These are phyloP conservation scores for Ivindomyrus marchei DNA, from an alignment of 2,113 vertebrate species.

Conservation along the genomic window DNA sequence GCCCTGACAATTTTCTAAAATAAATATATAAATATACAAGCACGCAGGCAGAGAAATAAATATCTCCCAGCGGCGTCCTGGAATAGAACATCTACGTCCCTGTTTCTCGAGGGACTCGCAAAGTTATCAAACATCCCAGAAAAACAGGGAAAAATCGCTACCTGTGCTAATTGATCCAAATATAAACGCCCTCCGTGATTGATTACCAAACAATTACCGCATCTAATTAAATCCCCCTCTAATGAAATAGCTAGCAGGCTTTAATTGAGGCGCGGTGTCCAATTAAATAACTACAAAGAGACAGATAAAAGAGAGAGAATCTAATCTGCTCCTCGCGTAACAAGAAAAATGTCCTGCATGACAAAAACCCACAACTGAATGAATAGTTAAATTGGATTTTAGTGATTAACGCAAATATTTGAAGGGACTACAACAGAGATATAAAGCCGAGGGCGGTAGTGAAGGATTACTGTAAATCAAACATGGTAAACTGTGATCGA, in stretches of 20 bases:
- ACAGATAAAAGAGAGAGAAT: neutral
- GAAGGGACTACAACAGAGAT: neutral
- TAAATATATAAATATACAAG: constrained; percentile 7
- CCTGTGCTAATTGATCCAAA: neutral
- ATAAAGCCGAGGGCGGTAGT: neutral
- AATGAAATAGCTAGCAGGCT: neutral
- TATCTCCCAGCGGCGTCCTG: neutral
- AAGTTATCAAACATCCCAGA: neutral
- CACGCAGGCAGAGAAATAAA: neutral
- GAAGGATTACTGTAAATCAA: neutral
- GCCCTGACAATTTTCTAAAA: neutral
- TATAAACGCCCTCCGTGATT: neutral
- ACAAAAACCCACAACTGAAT: neutral
- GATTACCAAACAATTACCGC: constrained; percentile 5
- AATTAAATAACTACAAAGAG: constrained; percentile 1
- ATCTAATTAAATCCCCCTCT: constrained; percentile 1
- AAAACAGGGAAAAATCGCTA: neutral
- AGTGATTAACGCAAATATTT: neutral
- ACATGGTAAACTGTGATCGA: neutral
- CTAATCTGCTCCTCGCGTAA: neutral
- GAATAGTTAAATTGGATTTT: neutral
- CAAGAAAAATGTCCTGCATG: neutral
- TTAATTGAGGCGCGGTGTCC: constrained; percentile 5
- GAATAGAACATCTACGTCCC: neutral
- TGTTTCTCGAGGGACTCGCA: neutral